phyloP scores from a whole-genome alignment of 2,888 invertebrate species.

The Xylota sylvarum region DNA sequence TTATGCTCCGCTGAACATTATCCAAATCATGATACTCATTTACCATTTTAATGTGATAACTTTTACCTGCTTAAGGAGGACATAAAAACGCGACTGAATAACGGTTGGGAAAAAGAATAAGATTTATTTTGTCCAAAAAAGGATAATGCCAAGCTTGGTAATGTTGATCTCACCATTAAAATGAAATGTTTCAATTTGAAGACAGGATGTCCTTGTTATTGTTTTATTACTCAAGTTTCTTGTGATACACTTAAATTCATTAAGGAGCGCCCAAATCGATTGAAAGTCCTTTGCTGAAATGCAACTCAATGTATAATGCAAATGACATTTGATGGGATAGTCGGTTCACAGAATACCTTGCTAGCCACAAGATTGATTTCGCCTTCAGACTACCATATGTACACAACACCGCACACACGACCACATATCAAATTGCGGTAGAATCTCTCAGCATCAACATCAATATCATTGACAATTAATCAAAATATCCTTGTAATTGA shows the following conservation, averaged over 20 bases:
- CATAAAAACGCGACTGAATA: neutral
- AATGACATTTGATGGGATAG: constrained; percentile 22
- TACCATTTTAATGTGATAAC: constrained; percentile 43
- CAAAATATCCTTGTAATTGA: constrained; percentile 51
- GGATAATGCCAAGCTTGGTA: neutral
- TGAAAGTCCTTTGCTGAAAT: constrained; percentile 29
- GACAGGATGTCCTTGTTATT: neutral
- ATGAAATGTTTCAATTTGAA: constrained; percentile 37
- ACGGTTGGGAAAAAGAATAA: neutral
- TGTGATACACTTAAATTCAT: constrained; percentile 11
- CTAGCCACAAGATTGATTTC: neutral
- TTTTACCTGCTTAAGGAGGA: constrained; percentile 28
- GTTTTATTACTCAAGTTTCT: neutral
- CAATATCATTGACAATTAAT: constrained; percentile 57
- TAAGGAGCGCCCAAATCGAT: constrained; percentile 9
- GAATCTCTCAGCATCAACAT: constrained; percentile 30
- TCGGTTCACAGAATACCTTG: constrained; percentile 1
- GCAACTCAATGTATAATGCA: constrained; percentile 37
- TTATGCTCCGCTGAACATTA: constrained; percentile 31
- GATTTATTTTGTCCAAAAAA: neutral
- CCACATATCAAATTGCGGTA: constrained; percentile 4
- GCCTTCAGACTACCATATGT: neutral
- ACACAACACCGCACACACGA: constrained; percentile 12
- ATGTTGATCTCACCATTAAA: constrained; percentile 2
- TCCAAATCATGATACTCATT: constrained; percentile 50